Percentiles rank a stretch among this genome's conserved stretches.
phyloP scores from a whole-genome alignment of 2,797 vertebrate genomes.

The Iguana delicatissima region DNA sequence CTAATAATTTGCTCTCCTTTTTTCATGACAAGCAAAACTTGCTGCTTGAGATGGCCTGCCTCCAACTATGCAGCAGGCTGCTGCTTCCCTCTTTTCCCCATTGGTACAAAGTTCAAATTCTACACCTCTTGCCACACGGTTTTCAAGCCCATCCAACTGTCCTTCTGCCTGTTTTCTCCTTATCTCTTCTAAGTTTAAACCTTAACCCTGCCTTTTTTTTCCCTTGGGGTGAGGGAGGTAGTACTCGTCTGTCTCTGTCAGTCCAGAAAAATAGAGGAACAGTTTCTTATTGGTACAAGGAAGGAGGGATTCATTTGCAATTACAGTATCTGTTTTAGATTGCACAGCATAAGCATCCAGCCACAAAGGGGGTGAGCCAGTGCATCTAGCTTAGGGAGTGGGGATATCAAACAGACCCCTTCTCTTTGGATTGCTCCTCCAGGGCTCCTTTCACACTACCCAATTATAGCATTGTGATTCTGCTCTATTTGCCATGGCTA shows the following conservation, averaged over 20 bases:
- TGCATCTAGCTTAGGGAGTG: background rate
- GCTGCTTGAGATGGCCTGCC: too few species aligned
- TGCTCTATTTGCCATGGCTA: too few species aligned
- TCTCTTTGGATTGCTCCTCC: too few species aligned
- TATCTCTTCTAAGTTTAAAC: background rate
- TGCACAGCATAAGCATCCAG: background rate
- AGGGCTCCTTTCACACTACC: too few species aligned
- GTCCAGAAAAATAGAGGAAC: background rate
- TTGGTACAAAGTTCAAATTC: background rate
- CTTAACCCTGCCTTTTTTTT: background rate
- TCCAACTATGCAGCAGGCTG: too few species aligned
- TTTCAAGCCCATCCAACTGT: background rate
- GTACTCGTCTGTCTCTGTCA: background rate
- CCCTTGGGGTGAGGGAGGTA: background rate
- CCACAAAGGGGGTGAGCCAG: background rate
- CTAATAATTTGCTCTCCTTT: too few species aligned
- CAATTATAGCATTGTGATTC: too few species aligned
- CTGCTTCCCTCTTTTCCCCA: too few species aligned
- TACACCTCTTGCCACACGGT: background rate
- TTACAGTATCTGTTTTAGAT: background rate
- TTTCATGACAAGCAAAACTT: too few species aligned
- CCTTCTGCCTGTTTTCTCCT: background rate
- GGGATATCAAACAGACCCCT: too few species aligned
- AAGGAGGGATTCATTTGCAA: background rate
- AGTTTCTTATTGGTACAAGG: background rate